phyloP scores from a whole-genome alignment of 2,888 invertebrate species.

The Hydroisotoma schaefferi region DNA sequence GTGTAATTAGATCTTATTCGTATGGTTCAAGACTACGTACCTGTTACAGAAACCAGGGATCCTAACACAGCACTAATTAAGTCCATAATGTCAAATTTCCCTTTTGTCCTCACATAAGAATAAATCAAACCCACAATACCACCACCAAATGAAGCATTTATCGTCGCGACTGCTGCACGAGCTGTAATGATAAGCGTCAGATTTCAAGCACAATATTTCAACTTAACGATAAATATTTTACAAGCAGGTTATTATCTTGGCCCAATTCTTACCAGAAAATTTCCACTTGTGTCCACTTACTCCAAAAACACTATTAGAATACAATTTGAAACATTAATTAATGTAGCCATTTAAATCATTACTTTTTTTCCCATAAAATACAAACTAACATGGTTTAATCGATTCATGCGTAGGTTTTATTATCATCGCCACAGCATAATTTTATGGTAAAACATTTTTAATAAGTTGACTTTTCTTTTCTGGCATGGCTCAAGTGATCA shows the following conservation, averaged over 20 bases:
- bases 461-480: no score
- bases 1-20: no score
- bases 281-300: constrained; percentile 84
- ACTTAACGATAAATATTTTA: not conserved
- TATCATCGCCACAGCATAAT: no score
- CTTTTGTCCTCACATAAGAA: constrained; percentile 64
- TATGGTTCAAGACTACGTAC: constrained; percentile 55
- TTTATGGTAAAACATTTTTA: no score
- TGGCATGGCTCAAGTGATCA: no score
- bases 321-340: not conserved
- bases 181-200: constrained; percentile 53
- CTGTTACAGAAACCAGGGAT: constrained; percentile 80
- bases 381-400: no score
- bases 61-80: constrained; percentile 85
- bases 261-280: constrained; percentile 59
- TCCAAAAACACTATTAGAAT: constrained; percentile 59
- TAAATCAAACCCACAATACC: constrained; percentile 68
- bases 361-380: no score
- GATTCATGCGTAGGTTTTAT: no score
- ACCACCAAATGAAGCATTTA: constrained; percentile 87
- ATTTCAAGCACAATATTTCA: not conserved
- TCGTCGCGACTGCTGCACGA: constrained; percentile 81
- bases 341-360: no score
- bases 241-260: not conserved
- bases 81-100: constrained; percentile 75